A percentile compares a stretch with the other conserved stretches of the same genome.
Evolutionary conservation across 2,113 vertebrate species (phyloP).

Genomic region (Nothoprocta perdicaria): DNA sequence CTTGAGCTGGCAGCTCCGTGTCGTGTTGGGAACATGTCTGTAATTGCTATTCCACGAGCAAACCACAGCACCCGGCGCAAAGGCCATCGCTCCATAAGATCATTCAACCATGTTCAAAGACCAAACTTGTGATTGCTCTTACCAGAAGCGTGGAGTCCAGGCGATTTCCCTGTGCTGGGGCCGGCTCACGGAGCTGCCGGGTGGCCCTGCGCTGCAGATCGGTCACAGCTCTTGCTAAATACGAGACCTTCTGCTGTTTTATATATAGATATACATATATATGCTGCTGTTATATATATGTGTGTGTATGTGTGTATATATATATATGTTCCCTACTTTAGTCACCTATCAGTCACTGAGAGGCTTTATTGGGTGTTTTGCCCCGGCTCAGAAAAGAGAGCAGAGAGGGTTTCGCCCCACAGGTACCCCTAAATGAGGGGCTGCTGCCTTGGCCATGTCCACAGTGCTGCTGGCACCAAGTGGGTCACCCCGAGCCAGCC

Average conservation of each 20-base stretch:
- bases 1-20: neutral
- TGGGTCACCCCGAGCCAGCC: neutral
- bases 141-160: neutral
- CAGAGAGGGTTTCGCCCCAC: neutral
- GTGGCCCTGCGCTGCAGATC: constrained; percentile 10
- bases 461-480: neutral
- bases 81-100: neutral
- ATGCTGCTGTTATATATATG: no score
- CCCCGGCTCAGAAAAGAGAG: neutral
- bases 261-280: no score
- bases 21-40: neutral
- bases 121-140: constrained; percentile 20
- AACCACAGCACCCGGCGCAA: neutral
- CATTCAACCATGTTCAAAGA: neutral
- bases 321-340: neutral
- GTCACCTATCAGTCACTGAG: neutral
- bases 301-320: no score
- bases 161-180: neutral
- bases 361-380: neutral
- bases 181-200: neutral
- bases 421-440: neutral
- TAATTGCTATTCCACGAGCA: constrained; percentile 12
- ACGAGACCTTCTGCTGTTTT: constrained; percentile 23
- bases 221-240: constrained; percentile 32
- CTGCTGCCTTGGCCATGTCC: neutral